Evolutionary conservation across 2,797 vertebrate species (phyloP).

Genomic region (Karalla daura): DNA sequence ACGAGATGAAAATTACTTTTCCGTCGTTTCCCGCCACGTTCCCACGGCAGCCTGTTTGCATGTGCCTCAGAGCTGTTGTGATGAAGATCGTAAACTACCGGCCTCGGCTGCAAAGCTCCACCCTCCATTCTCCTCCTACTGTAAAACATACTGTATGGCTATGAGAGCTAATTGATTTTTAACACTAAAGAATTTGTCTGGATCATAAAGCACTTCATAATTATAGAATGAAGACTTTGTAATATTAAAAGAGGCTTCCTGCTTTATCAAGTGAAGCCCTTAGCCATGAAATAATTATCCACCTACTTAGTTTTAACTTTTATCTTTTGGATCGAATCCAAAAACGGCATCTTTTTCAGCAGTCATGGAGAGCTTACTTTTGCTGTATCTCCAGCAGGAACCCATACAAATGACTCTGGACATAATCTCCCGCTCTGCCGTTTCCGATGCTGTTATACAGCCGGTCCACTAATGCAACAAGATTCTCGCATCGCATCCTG

Average conservation of each 20-base stretch:
- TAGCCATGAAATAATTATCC: conserved; percentile 3
- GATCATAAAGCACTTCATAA: conserved; percentile 25
- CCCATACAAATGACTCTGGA: conserved; percentile 68
- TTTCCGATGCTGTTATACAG: conserved; percentile 73
- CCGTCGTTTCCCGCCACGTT: conserved; percentile 54
- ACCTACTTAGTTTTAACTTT: neutral
- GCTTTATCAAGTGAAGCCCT: neutral
- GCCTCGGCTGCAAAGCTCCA: conserved; percentile 20
- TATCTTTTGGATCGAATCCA: neutral
- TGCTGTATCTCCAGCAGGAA: conserved; percentile 58
- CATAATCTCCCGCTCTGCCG: conserved; percentile 46
- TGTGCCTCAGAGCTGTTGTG: conserved; percentile 28
- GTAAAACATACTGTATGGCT: conserved; percentile 40
- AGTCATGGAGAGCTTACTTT: conserved; percentile 60
- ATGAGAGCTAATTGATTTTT: conserved; percentile 35
- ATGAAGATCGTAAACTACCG: conserved; percentile 45
- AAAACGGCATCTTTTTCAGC: conserved; percentile 8
- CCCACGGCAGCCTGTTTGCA: conserved; percentile 45
- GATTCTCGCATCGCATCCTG: conserved; percentile 66
- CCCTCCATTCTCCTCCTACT: conserved; percentile 37
- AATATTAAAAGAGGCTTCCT: neutral
- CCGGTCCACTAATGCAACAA: conserved; percentile 66
- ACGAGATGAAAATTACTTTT: conserved; percentile 74
- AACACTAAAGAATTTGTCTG: conserved; percentile 10
- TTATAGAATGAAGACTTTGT: conserved; percentile 14